Conservation (phyloP, 1,140 invertebrate species). For the Pollicipes pollicipes region DNA sequence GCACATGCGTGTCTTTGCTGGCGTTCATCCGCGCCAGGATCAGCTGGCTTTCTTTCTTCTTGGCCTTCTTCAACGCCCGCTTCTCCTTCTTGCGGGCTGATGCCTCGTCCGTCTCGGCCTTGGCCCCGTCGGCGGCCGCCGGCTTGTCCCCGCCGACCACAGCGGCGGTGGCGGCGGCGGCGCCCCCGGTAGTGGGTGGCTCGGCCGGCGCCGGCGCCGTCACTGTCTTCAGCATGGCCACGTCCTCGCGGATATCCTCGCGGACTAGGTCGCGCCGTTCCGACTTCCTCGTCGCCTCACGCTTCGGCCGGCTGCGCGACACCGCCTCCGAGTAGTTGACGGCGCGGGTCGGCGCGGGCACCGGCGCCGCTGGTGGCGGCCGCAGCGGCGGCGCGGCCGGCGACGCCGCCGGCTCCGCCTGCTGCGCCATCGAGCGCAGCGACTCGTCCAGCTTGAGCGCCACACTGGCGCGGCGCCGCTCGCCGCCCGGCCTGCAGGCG, state of each 20-base stretch:
- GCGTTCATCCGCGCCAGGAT: background rate
- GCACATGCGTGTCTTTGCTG: background rate
- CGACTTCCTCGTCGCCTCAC: background rate
- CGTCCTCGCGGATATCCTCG: background rate
- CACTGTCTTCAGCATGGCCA: background rate
- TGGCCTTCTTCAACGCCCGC: background rate
- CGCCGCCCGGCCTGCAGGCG: no score
- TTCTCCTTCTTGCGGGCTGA: background rate
- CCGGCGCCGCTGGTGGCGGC: no score
- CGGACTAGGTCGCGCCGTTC: background rate
- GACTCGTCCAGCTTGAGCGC: background rate
- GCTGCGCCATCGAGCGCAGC: background rate
- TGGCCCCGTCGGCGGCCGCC: no score
- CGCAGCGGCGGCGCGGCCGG: no score
- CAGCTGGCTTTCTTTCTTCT: background rate
- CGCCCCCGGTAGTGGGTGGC: no score
- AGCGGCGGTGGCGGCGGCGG: no score
- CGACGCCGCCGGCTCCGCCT: background rate
- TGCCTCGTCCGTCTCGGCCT: no score
- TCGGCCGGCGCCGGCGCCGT: background rate
- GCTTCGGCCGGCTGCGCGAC: background rate
- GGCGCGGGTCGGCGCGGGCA: background rate
- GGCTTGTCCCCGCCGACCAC: no score
- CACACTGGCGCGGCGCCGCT: background rate
- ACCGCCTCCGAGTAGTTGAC: background rate